phyloP scores from a whole-genome alignment of 2,113 vertebrate species.

The Toxotes chatareus region DNA sequence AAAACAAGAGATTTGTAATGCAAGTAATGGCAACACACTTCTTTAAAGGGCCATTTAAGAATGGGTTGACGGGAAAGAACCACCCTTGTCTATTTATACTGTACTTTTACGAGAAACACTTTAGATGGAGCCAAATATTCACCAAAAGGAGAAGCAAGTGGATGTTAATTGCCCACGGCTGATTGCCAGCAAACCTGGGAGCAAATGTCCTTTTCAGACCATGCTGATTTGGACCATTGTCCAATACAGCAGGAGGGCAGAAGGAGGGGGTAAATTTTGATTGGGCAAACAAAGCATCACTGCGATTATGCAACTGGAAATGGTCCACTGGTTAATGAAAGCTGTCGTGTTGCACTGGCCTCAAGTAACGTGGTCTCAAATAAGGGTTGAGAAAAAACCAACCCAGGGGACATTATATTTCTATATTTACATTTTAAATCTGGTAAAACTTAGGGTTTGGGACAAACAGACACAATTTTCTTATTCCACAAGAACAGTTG shows the following conservation, averaged over 20 bases:
- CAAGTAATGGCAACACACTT: not conserved
- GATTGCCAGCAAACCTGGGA: slow-evolving; percentile 59
- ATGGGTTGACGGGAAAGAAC: slow-evolving; percentile 7
- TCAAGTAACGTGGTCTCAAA: not conserved
- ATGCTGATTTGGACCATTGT: slow-evolving; percentile 67
- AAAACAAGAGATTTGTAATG: slow-evolving; percentile 6
- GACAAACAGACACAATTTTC: not conserved
- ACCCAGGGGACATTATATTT: not conserved
- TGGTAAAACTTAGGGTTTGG: not conserved
- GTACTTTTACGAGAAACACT: slow-evolving; percentile 35
- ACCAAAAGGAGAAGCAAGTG: slow-evolving; percentile 57
- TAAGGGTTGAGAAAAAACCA: not conserved
- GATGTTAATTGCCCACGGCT: slow-evolving; percentile 65
- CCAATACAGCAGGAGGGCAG: slow-evolving; percentile 63
- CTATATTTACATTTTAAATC: not conserved
- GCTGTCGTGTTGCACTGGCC: not conserved
- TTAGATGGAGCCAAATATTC: slow-evolving; percentile 68
- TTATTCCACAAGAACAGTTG: not conserved
- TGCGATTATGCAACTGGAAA: slow-evolving; percentile 60
- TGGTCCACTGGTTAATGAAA: slow-evolving; percentile 24
- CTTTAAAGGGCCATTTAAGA: not conserved
- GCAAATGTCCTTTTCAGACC: slow-evolving; percentile 69
- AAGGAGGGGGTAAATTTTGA: slow-evolving; percentile 38
- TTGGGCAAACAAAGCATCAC: slow-evolving; percentile 63
- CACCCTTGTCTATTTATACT: slow-evolving; percentile 31